Percentiles rank a stretch among this genome's conserved stretches.
phyloP scores from a whole-genome alignment of 2,888 invertebrate genomes.

The Athalia cordata region DNA sequence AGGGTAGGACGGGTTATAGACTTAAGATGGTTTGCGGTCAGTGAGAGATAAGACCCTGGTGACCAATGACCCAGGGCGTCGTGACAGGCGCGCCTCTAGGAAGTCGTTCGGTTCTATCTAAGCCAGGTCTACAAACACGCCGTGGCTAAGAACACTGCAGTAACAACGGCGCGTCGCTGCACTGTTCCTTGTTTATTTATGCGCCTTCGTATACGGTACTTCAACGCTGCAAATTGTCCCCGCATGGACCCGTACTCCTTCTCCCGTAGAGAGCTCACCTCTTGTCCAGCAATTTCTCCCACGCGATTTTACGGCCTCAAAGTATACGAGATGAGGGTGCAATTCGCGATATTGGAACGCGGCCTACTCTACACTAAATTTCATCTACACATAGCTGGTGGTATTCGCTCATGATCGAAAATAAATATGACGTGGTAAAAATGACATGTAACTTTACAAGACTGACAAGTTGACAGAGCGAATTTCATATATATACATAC shows the following conservation, averaged over 20 bases:
- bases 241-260: conserved; percentile 26
- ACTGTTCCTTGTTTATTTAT: conserved; percentile 46
- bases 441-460: not conserved
- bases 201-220: conserved; percentile 41
- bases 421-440: conserved; percentile 17
- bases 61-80: conserved; percentile 70
- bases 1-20: conserved; percentile 25
- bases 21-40: conserved; percentile 62
- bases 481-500: conserved; percentile 5
- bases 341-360: not conserved
- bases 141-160: conserved; percentile 36
- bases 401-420: not conserved
- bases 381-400: not conserved
- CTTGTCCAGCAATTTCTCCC: conserved; percentile 35
- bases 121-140: conserved; percentile 24
- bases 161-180: conserved; percentile 27
- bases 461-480: conserved; percentile 43
- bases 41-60: conserved; percentile 63
- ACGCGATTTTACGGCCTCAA: conserved; percentile 26
- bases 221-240: conserved; percentile 46
- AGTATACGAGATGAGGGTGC: not conserved
- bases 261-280: not conserved
- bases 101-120: conserved; percentile 63
- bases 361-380: not conserved
- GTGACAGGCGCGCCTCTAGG: conserved; percentile 72